Evolutionary conservation across 2,797 vertebrate genomes (phyloP).

Genomic region (Spinus olivaceus): DNA sequence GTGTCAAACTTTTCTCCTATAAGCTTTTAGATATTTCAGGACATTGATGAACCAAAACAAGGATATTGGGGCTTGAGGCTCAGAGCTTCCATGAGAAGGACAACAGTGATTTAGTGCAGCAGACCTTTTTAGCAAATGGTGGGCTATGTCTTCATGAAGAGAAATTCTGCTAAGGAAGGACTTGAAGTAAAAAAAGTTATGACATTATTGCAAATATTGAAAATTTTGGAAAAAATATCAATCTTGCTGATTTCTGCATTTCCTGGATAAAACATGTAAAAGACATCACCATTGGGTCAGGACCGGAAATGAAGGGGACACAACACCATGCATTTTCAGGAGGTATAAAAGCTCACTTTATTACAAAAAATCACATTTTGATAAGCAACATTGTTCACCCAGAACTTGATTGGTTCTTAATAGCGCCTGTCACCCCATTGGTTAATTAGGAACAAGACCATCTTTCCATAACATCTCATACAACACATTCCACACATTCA

Average conservation of each 20-base stretch:
- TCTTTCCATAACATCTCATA: no score
- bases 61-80: neutral
- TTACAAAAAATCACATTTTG: no score
- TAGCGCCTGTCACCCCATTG: no score
- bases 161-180: neutral
- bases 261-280: neutral
- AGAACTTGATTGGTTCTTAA: no score
- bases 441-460: no score
- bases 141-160: neutral
- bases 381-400: no score
- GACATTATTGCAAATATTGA: neutral
- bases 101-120: neutral
- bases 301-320: no score
- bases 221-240: neutral
- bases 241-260: neutral
- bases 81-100: neutral
- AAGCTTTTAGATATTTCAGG: neutral
- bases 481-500: no score
- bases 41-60: neutral
- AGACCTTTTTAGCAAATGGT: neutral
- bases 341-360: no score
- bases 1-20: neutral
- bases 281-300: neutral
- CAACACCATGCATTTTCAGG: no score
- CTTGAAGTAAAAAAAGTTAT: neutral